Evolutionary conservation across 2,797 vertebrate genomes (phyloP), one percentile per base, ranked within the genome.

Genomic region (Jordanella pulchra): DNA sequence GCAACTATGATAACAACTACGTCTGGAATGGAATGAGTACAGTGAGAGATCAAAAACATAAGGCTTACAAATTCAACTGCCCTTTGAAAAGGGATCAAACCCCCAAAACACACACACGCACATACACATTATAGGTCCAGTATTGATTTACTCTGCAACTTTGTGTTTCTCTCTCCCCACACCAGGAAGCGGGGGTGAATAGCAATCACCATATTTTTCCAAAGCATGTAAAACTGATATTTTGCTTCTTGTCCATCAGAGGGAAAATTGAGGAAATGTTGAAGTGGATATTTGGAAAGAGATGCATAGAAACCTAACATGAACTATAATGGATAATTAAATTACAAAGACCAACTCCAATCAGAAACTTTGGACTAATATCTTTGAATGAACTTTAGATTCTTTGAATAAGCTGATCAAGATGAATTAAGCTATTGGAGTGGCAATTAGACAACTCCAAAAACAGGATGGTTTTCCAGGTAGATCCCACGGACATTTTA

Each of bases 1-100:
- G 96, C 96, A 96, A 96, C 94, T 96, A 96, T 95, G 96, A 97
- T 97, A 97, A 97, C 96, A 99, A 98, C 95, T 96, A 94, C 89
- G 95, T 89, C 94, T 95, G 94, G 93, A 96, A 96, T 94, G 94
- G 95, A 95, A 96, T 94, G 94, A 95, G 93, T 96, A 96, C 87
- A 92, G 88, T 86, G 81, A 93, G 92, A 97, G 95, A 97, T 97
- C 94, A 96, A 96, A 97, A 96, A 81, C 87, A 92, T 86, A 90
- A 88, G 94, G 94, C 89, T 87, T 91, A 95, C 94, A 95, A 95
- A 96, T 96, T 96, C 94, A 90, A 91, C 88, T 82, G 91, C 90
- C 91, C 94, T 97, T 96, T 96, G 96, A 96, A 96, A 94, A 95
- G 85, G 89, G 94, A 96, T 96, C 93, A 55, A 81, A 89, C 92